Percentiles rank a stretch among this genome's conserved stretches.
Conservation (phyloP, 35 echinoderm and acorn worm species). For the Patiria miniata region DNA sequence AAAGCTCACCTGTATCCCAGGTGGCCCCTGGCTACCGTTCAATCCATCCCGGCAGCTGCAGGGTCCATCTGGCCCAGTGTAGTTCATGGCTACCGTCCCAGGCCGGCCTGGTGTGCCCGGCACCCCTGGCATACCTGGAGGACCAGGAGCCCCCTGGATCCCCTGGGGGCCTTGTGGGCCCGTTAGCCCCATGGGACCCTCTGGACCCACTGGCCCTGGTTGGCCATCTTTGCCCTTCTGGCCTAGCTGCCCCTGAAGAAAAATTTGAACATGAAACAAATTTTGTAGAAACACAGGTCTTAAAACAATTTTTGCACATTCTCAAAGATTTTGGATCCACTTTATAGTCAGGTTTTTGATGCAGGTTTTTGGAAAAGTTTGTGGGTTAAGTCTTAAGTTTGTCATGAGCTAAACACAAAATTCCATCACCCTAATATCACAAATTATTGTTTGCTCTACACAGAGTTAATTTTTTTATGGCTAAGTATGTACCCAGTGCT, state of each 20-base stretch:
- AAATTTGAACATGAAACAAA: too few species aligned
- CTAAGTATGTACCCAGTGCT: too few species aligned
- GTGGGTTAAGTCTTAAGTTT: too few species aligned
- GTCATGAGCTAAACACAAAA: too few species aligned
- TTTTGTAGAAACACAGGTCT: too few species aligned
- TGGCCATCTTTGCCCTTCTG: slow-evolving; percentile 10
- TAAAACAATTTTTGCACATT: too few species aligned
- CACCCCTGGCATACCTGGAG: slow-evolving; percentile 41
- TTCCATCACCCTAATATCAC: too few species aligned
- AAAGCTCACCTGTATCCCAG: neutral
- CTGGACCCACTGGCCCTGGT: neutral
- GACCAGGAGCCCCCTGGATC: slow-evolving; percentile 52
- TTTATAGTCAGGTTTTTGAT: too few species aligned
- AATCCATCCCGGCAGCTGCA: neutral
- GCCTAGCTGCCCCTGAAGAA: neutral
- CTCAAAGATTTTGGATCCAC: too few species aligned
- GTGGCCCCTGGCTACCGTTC: slow-evolving; percentile 6
- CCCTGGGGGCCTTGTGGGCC: slow-evolving; percentile 51
- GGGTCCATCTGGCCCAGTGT: neutral
- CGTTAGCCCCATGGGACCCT: neutral
- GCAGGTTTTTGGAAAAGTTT: too few species aligned
- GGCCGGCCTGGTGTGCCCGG: slow-evolving; percentile 42
- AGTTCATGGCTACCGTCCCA: slow-evolving; percentile 19
- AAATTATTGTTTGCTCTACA: too few species aligned
- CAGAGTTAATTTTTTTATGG: too few species aligned